Evolutionary conservation across 2,113 vertebrate genomes (phyloP), one percentile per base, ranked within the genome.

Genomic region (Mesocricetus auratus): DNA sequence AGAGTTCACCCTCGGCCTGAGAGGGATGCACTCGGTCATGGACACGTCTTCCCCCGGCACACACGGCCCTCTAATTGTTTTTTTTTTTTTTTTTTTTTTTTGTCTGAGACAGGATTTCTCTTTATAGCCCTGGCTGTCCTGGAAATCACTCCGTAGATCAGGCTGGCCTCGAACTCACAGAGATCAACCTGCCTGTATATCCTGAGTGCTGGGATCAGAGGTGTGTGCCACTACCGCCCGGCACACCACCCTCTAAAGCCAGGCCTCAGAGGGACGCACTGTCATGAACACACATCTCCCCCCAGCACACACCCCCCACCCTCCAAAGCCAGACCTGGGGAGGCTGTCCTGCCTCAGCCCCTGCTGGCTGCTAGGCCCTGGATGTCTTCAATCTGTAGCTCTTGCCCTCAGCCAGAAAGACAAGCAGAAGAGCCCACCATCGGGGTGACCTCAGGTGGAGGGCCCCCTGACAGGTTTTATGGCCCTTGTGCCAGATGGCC

Each of bases 401-500:
- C 99, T 81, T 99, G 95, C 94, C 99, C 99, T 99, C 99, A 0
- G 99, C 99, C 98, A 99, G 98, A 94, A 99, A 99, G 98, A 99
- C 99, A 93, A 98, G 98, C 98, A 99, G 73, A 99, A 99, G 0
- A 99, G 94, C 97, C 99, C 71, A 73, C 21, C 39, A 11, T 74
- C 73, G 45, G 11, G 21, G 73, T 22, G 73, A 74, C 73, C 10
- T 74, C 73, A 24, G 77, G 77, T 45, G 11, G 42, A 45, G 39
- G 45, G 73, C 10, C 74, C 74, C 45, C 15, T 73, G 45, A 33
- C 29, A 68, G 2, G 66, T 15, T 33, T 68, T 68, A 68, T 24
- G 60, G 60, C 60, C 60, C 24, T 62, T 62, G 60, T 62, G 60
- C 60, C 22, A 31, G 10, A 68, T 31, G 69, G 33, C 16, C 33